Evolutionary conservation across 1,140 invertebrate species (phyloP).

Genomic region (Euborellia annulipes): DNA sequence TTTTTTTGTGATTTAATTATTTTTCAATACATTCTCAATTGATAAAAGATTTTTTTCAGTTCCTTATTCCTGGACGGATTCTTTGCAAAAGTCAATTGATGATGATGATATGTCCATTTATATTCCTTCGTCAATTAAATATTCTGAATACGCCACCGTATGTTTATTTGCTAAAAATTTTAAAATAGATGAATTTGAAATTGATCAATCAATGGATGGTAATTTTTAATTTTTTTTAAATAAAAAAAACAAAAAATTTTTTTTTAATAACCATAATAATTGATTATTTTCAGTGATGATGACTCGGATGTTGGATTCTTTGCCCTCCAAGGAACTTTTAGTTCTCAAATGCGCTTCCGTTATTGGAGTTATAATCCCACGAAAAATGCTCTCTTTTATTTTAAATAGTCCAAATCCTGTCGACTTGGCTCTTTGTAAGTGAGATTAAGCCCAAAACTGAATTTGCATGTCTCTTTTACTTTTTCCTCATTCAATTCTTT

Average conservation of each 20-base stretch:
- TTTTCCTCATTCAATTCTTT: too few relatives aligned
- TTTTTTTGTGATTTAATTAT: slow-evolving; percentile 2
- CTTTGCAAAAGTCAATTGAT: slow-evolving; percentile 5
- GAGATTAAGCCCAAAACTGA: too few relatives aligned
- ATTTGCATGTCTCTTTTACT: too few relatives aligned
- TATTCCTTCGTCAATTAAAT: neutral
- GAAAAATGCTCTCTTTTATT: too few relatives aligned
- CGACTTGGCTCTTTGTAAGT: too few relatives aligned
- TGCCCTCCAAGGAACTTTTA: too few relatives aligned
- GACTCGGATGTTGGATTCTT: slow-evolving; percentile 35
- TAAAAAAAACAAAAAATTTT: too few relatives aligned
- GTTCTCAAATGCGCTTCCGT: too few relatives aligned
- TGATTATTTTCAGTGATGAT: slow-evolving; percentile 31
- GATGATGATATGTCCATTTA: neutral
- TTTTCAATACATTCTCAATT: slow-evolving; percentile 14
- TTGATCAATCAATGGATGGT: slow-evolving; percentile 28
- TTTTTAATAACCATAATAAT: too few relatives aligned
- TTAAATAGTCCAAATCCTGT: too few relatives aligned
- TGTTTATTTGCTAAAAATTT: slow-evolving; percentile 20
- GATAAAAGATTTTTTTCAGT: neutral
- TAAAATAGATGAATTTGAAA: slow-evolving; percentile 20
- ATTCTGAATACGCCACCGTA: slow-evolving; percentile 16
- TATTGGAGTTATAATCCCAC: too few relatives aligned
- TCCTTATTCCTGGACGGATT: slow-evolving; percentile 1
- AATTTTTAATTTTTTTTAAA: slow-evolving; percentile 7